Evolutionary conservation across 2,888 invertebrate genomes (phyloP), one percentile per base, ranked within the genome.

Genomic region (Drosophila cyrtoloma): DNA sequence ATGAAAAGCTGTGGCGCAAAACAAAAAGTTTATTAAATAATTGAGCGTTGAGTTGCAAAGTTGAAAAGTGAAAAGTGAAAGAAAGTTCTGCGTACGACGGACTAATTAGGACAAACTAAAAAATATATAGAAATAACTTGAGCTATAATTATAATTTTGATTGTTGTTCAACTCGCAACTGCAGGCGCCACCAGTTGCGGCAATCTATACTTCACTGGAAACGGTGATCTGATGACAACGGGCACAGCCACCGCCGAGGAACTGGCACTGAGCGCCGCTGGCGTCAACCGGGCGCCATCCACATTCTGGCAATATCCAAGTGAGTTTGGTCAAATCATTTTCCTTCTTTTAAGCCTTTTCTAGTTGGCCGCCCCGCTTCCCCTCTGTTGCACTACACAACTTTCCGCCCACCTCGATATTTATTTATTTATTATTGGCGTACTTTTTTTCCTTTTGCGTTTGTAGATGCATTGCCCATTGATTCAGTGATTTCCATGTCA

Each of bases 241-340:
- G 86, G 91, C 69, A 81, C 77, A 7, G 81, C 92, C 47, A 85
- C 89, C 9, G 89, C 92, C 39, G 92, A 92, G 67, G 92, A 92
- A 68, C 79, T 92, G 64, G 91, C 89, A 32, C 75, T 92, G 47
- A 91, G 89, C 65, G 90, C 91, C 44, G 88, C 91, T 10, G 84
- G 90, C 39, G 83, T 91, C 5, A 92, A 90, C 70, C 86, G 92
- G 10, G 84, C 92, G 26, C 91, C 92, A n/a, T 92, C 92, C 26
- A 91, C 97, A 67, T 95, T 97, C 92, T 97, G 97, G 97, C 97
- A 97, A 94, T 97, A 97, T 94, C 96, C 97, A 86, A 94, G 95
- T 95, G 95, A 95, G 95, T 95, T 33, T 33, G 22, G 22, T 19
- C 7, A 32, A 33, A 12, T 33, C 16, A 33, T 39, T 47, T 42